Conservation (phyloP, 2,888 invertebrate genomes). For the Sarcophaga carnaria region DNA sequence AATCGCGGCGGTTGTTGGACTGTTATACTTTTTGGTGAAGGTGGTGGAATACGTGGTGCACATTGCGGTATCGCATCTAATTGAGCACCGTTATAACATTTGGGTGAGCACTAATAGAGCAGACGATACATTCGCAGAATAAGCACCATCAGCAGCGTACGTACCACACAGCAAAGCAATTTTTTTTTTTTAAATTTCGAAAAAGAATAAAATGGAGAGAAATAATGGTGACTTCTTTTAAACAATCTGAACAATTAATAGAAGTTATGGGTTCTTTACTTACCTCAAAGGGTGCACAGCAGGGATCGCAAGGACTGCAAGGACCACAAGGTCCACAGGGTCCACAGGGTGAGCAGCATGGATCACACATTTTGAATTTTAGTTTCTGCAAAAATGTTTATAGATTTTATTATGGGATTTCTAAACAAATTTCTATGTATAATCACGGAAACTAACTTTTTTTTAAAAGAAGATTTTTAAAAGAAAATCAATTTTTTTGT, state of each 20-base stretch:
- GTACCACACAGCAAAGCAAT: too few species aligned
- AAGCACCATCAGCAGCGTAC: background rate
- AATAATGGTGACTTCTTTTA: background rate
- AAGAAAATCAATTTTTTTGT: too few species aligned
- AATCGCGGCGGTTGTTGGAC: slow-evolving; percentile 79
- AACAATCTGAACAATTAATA: too few species aligned
- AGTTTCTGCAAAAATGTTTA: slow-evolving; percentile 65
- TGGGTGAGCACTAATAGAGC: slow-evolving; percentile 76
- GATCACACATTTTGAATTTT: slow-evolving; percentile 75
- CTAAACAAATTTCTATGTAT: background rate
- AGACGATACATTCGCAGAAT: background rate
- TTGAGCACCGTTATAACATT: slow-evolving; percentile 78
- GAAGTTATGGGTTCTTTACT: slow-evolving; percentile 60
- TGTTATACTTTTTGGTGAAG: slow-evolving; percentile 78
- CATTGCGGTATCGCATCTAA: slow-evolving; percentile 79
- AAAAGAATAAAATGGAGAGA: background rate
- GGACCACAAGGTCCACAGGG: slow-evolving; percentile 73
- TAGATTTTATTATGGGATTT: background rate
- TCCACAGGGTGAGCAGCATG: slow-evolving; percentile 74
- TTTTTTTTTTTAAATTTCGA: too few species aligned
- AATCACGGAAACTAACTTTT: slow-evolving; percentile 59
- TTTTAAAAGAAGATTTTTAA: slow-evolving; percentile 67
- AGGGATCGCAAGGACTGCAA: slow-evolving; percentile 78
- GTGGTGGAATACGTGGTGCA: slow-evolving; percentile 77
- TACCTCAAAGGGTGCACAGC: slow-evolving; percentile 80